Percentiles rank a stretch among this genome's conserved stretches.
Evolutionary conservation across 1,140 invertebrate genomes (phyloP).

Genomic region (Papilio dardanus): DNA sequence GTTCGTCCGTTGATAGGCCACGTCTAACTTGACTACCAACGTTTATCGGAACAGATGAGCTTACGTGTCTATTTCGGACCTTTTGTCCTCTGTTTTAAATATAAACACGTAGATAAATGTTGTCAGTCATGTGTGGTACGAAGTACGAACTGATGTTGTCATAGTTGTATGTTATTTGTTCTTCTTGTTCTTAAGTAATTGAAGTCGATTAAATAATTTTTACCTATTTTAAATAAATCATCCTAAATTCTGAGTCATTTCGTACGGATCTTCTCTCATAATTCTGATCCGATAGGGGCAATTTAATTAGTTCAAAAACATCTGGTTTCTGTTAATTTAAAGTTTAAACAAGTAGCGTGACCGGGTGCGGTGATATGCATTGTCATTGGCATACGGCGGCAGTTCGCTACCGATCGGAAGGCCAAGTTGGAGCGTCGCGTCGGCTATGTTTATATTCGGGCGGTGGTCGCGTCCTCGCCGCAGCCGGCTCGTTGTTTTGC

Average conservation of each 20-base stretch:
- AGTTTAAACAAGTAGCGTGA: background rate
- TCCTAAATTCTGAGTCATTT: background rate
- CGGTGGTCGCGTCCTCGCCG: slow-evolving; percentile 42
- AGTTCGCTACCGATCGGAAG: background rate
- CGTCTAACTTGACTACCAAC: slow-evolving; percentile 58
- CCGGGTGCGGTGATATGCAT: background rate
- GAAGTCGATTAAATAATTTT: too few species aligned
- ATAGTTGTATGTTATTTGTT: background rate
- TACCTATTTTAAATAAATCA: background rate
- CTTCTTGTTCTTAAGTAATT: too few species aligned
- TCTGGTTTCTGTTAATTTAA: background rate
- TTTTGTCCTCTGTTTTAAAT: slow-evolving; percentile 16
- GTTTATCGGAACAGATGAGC: slow-evolving; percentile 58
- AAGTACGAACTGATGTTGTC: too few species aligned
- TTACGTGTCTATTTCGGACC: slow-evolving; percentile 42
- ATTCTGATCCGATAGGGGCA: background rate
- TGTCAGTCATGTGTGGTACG: slow-evolving; percentile 27
- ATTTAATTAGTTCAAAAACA: background rate
- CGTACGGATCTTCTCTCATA: background rate
- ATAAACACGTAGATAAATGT: slow-evolving; percentile 33
- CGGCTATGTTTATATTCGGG: slow-evolving; percentile 43
- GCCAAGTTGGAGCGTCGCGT: slow-evolving; percentile 13
- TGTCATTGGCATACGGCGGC: background rate
- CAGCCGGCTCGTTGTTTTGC: slow-evolving; percentile 51
- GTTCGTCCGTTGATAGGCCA: slow-evolving; percentile 67